Base-by-base conservation (phyloP, 2,797 vertebrate genomes). In the Allobates femoralis region DNA sequence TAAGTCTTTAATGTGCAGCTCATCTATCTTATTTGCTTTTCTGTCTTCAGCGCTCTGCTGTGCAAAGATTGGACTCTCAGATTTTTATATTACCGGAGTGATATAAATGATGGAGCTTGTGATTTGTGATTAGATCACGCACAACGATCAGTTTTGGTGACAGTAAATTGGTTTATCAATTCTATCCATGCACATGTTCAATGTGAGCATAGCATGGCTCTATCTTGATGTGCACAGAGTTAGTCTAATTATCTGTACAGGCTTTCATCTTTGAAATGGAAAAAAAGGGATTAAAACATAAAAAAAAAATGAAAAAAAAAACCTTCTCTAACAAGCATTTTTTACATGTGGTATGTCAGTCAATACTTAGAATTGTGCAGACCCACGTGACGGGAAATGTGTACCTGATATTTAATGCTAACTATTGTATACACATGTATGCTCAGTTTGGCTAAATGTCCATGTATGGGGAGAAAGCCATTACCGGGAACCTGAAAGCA, bases 21-120 rank as follows among this genome's bases (percentile, higher is more conserved):
- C 74, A 55, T 85, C 74, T 41, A 69, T 85, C 83, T 85, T 85
- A 67, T 85, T 83, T 66, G 60, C 75, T 85, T 77, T 30, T 77
- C 60, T 78, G 62, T 32, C 73, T 84, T 66, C 56, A 64, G 64
- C 41, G 64, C 56, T 77, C 21, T 76, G 32, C 73, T 84, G 56
- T 69, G 41, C 71, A 84, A 84, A 76, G 56, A 84, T 75, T 51
- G 58, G 58, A 41, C 73, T 51, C 66, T 77, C 23, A 84, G 26
- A 77, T 66, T 64, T 75, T n/a, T 62, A 12, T 37, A 46, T 56
- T 58, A 83, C 56, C n/a, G 15, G 67, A 71, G 67, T 41, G 81
- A 19, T 50, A 26, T 23, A n/a, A 55, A 53, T 18, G 21, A 82
- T 82, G n/a, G 8, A 15, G 32, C 69, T 83, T 41, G 37, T 21